Base-by-base conservation (phyloP, 2,888 invertebrate genomes). In the Drosophila tanythrix region DNA sequence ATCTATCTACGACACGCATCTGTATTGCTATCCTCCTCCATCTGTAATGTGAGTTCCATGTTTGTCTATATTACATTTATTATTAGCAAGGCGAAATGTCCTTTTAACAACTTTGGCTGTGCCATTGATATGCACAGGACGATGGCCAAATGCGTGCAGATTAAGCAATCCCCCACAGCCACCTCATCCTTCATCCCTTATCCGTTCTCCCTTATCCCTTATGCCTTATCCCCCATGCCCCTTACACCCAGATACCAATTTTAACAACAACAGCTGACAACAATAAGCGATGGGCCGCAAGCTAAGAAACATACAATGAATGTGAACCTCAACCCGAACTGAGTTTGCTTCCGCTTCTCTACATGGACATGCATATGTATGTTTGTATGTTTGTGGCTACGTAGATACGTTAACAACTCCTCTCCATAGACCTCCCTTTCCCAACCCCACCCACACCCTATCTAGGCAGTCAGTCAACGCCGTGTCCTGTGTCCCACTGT, bases 61-160 rank as follows among this genome's bases (percentile, higher is more conserved):
- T 74, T 70, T 81, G 81, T 81, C 66, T 83, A 75, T 75, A 56
- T 56, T 75, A 75, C 70, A 75, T 75, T 76, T 76, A 71, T 76
- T 84, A 82, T 84, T 82, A 84, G 82, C 74, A 31, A 58, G 62
- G 53, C 66, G 55, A 76, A 82, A 84, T 79, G 87, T 83, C 79
- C 81, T 74, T 83, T 81, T 73, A 74, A 73, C 83, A 79, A 71
- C 79, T 69, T 70, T 48, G 62, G 65, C 62, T 33, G 70, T 13
- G 62, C 67, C 67, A 86, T 82, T 83, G 82, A 85, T 83, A 85
- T 83, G 86, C 82, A 69, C 67, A 71, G 66, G 67, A 70, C 63
- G 73, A 64, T 46, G 60, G 68, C 64, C 56, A 55, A 64, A 79
- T 64, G 70, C 59, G 60, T 70, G 75, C 76, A 76, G 85, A 82